Evolutionary conservation across 37 sponge, comb jelly and placozoan genomes (phyloP).

Genomic region (Amphimedon queenslandica): DNA sequence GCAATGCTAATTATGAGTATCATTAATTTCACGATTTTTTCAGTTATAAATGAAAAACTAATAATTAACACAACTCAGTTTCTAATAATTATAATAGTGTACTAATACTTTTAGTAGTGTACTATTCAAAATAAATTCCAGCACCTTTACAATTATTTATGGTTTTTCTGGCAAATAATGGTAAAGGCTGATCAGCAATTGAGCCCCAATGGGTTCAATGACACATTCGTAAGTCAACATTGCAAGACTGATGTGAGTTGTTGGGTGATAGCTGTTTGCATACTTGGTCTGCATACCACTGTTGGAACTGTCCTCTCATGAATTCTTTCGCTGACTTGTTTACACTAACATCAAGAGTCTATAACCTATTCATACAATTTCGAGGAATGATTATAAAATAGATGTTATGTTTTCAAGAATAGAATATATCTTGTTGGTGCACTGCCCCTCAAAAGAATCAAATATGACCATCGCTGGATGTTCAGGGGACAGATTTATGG

Average conservation of each 20-base stretch:
- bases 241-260: neutral
- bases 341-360: constrained; percentile 41
- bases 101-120: too few species aligned
- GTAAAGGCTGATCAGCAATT: constrained; percentile 43
- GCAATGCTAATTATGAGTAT: too few species aligned
- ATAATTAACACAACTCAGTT: too few species aligned
- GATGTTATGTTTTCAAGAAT: too few species aligned
- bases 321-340: constrained; percentile 48
- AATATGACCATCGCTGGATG: too few species aligned
- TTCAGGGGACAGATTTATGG: too few species aligned
- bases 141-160: constrained; percentile 31
- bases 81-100: too few species aligned
- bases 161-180: constrained; percentile 26
- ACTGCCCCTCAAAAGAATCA: too few species aligned
- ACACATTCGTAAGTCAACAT: constrained; percentile 10
- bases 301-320: constrained; percentile 25
- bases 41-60: too few species aligned
- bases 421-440: too few species aligned
- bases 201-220: constrained; percentile 40
- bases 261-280: constrained; percentile 10
- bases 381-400: constrained; percentile 38
- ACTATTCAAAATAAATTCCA: too few species aligned
- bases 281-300: constrained; percentile 45
- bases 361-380: constrained; percentile 44
- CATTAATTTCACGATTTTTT: too few species aligned